Percentiles rank a stretch among this genome's conserved stretches.
Evolutionary conservation across 2,797 vertebrate genomes (phyloP).

Genomic region (Acanthornis magna): DNA sequence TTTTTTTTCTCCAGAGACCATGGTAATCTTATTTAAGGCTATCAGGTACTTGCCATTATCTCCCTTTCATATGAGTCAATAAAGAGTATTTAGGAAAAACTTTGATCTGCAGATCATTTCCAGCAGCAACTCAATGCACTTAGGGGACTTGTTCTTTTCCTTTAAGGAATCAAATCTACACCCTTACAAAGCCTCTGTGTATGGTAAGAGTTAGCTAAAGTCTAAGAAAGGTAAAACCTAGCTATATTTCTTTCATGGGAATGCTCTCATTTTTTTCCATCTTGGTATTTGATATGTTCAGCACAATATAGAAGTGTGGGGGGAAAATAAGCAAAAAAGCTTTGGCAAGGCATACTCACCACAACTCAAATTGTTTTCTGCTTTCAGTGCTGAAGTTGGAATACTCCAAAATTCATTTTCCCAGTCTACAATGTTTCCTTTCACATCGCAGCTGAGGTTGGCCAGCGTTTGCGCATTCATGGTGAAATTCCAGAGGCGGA

Average conservation of each 20-base stretch:
- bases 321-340: not conserved
- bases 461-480: constrained; percentile 78
- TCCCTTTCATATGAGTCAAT: not conserved
- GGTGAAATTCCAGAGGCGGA: constrained; percentile 89
- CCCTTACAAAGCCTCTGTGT: not conserved
- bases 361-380: constrained; percentile 90
- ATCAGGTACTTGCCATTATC: not conserved
- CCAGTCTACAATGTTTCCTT: constrained; percentile 92
- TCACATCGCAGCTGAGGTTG: constrained; percentile 81
- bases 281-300: not conserved
- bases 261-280: not conserved
- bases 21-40: not conserved
- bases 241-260: not conserved
- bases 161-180: not conserved
- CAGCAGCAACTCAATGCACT: not conserved
- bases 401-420: constrained; percentile 90
- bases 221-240: not conserved
- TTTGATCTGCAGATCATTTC: not conserved
- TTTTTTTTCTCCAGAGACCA: not conserved
- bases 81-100: not conserved
- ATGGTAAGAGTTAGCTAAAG: not conserved
- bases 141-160: not conserved
- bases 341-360: constrained; percentile 82
- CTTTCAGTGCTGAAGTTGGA: constrained; percentile 80
- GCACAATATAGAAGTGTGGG: not conserved